Conservation (phyloP, 2,113 vertebrate genomes). For the Epinephelus lanceolatus region DNA sequence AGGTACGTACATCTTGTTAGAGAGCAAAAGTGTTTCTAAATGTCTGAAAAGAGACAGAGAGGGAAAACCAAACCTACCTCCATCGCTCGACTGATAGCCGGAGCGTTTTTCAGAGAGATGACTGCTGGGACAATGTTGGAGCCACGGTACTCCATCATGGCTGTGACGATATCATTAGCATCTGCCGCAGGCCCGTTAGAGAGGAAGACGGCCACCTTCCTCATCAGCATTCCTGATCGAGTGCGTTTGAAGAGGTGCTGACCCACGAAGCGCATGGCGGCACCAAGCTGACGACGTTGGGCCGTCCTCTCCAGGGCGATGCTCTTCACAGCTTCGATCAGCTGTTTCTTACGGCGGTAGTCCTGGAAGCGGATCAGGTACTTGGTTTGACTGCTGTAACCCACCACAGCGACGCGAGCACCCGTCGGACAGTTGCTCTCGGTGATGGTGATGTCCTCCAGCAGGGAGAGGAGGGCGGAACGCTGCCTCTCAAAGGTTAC, state of each 20-base stretch:
- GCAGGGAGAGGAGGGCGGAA: conserved; percentile 77
- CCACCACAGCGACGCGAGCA: conserved; percentile 86
- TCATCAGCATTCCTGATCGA: conserved; percentile 81
- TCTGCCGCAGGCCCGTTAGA: conserved; percentile 78
- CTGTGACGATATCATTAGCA: conserved; percentile 75
- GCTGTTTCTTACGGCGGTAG: conserved; percentile 72
- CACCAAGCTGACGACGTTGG: conserved; percentile 84
- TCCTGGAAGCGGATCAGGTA: conserved; percentile 90
- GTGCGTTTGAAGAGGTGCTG: conserved; percentile 89
- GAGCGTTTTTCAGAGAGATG: conserved; percentile 83
- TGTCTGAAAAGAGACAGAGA: no score
- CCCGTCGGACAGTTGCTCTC: conserved; percentile 90
- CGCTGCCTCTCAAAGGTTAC: conserved; percentile 89
- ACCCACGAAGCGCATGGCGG: conserved; percentile 89
- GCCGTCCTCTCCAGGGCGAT: conserved; percentile 82
- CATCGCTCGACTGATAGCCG: conserved; percentile 78
- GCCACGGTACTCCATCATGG: conserved; percentile 86
- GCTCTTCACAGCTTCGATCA: conserved; percentile 82
- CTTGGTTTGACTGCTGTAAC: conserved; percentile 82
- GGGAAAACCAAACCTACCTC: conserved; percentile 69
- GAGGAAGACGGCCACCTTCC: conserved; percentile 91
- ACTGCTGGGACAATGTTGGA: conserved; percentile 83
- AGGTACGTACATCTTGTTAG: no score
- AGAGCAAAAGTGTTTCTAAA: no score
- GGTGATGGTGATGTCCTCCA: conserved; percentile 84